Evolutionary conservation across 2,797 vertebrate species (phyloP), one percentile per base, ranked within the genome.

Genomic region (Enteromius trimaculatus): DNA sequence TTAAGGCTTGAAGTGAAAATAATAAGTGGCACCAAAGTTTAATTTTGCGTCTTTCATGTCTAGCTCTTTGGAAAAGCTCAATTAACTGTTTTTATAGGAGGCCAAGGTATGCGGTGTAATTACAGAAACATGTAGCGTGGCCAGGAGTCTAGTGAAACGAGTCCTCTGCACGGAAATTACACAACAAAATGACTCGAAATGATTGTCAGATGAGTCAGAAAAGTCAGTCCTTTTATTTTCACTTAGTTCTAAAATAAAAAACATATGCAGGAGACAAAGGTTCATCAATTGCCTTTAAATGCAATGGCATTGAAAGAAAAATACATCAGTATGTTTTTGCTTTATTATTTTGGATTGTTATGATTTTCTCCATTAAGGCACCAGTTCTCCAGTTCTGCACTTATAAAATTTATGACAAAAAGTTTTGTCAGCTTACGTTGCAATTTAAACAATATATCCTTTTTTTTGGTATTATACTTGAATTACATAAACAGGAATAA

Each of bases 111-210:
- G 76, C 79, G 66, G 71, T 81, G 87, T 88, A 90, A 92, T 93
- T 92, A 90, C 89, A 88, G 80, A 91, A 88, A 84, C 88, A 91
- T 90, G 89, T 92, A 82, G 86, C 89, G 82, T 87, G 89, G 84
- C 89, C 84, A 90, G 89, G n/a, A n/a, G n/a, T n/a, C n/a, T n/a
- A n/a, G n/a, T n/a, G n/a, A 87, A 82, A 65, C 88, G 72, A 84
- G 85, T 86, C 86, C 69, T 87, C 86, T 86, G 71, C 88, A 92
- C 87, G 86, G 39, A 44, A 87, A 91, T 91, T 89, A 91, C 86
- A 88, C 88, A 90, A 72, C 49, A 86, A 83, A 85, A 90, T 78
- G 39, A 23, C 81, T 66, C 44, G 47, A 87, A 81, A 84, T 76
- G 13, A 75, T n/a, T 80, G 79, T 85, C 83, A 77, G 83, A 68